Percentiles rank a stretch among this genome's conserved stretches.
phyloP scores from a whole-genome alignment of 2,888 invertebrate genomes.

The Himalopsyche anomala region DNA sequence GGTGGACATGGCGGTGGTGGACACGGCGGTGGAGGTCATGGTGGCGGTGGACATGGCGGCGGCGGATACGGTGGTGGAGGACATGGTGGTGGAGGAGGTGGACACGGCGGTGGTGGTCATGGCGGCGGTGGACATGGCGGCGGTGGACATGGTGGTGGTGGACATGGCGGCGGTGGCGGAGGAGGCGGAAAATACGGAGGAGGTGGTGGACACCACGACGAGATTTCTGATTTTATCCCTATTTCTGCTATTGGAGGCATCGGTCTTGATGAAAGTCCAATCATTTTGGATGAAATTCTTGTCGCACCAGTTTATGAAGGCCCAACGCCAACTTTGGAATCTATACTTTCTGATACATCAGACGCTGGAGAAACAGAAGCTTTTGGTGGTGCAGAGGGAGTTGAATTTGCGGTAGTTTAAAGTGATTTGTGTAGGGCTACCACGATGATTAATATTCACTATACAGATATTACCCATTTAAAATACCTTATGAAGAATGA shows the following conservation, averaged over 20 bases:
- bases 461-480: neutral
- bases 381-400: conserved; percentile 6
- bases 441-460: conserved; percentile 1
- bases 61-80: conserved; percentile 45
- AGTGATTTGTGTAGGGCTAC: neutral
- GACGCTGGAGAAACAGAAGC: neutral
- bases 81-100: conserved; percentile 48
- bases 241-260: conserved; percentile 35
- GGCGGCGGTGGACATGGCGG: conserved; percentile 51
- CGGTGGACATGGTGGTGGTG: conserved; percentile 50
- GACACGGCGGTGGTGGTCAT: conserved; percentile 26
- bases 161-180: conserved; percentile 46
- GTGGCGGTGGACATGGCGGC: conserved; percentile 47
- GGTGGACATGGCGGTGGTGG: conserved; percentile 28
- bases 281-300: neutral
- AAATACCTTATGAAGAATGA: no score
- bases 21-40: neutral
- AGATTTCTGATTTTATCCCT: neutral
- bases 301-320: neutral
- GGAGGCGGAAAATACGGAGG: conserved; percentile 23
- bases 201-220: conserved; percentile 44
- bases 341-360: neutral
- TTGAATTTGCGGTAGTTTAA: neutral
- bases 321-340: neutral
- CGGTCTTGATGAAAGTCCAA: neutral